phyloP scores from a whole-genome alignment of 2,797 vertebrate genomes.

The Zalophus californianus region DNA sequence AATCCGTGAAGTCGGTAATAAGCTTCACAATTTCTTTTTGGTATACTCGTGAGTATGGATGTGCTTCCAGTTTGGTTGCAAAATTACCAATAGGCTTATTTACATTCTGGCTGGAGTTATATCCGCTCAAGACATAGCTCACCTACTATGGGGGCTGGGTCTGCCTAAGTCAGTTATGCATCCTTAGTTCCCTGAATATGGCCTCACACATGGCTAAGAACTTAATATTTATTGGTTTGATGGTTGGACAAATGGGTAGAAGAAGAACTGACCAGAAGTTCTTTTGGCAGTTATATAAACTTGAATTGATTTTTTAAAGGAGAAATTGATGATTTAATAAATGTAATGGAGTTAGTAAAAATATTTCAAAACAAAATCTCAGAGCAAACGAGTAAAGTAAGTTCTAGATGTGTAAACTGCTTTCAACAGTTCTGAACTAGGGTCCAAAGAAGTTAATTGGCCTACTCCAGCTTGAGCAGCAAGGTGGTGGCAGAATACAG shows the following conservation, averaged over 20 bases:
- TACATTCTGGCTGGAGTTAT: background rate
- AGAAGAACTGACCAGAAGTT: background rate
- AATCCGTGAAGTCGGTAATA: background rate
- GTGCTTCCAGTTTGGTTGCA: background rate
- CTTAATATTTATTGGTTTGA: background rate
- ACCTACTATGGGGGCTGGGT: background rate
- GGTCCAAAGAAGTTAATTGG: background rate
- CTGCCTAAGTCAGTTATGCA: background rate
- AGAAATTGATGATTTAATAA: constrained; percentile 2
- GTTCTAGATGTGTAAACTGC: background rate
- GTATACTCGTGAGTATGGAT: background rate
- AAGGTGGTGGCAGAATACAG: background rate
- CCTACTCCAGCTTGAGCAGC: background rate
- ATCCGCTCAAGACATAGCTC: background rate
- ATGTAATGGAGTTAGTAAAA: background rate
- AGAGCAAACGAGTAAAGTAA: background rate
- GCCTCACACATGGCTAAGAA: background rate
- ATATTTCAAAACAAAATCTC: constrained; percentile 48
- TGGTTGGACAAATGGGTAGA: background rate
- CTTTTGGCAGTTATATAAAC: background rate
- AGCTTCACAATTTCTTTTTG: background rate
- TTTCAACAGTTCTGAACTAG: background rate
- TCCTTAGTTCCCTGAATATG: background rate
- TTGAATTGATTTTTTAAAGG: background rate
- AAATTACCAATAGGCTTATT: background rate